Evolutionary conservation across 2,888 invertebrate species (phyloP).

Genomic region (Ophion ellenae): DNA sequence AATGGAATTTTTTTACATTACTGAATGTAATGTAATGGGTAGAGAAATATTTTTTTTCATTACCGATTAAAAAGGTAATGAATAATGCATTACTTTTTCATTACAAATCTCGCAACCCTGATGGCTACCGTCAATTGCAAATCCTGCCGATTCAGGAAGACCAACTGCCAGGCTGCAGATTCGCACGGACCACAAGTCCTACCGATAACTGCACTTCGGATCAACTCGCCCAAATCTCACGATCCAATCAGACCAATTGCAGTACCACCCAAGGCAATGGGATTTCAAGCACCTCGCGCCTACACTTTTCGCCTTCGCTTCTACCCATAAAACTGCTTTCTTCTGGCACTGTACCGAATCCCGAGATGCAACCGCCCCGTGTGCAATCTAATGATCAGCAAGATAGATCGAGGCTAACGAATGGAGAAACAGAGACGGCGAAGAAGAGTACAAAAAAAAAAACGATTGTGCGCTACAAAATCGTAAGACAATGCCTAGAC

Average conservation of each 20-base stretch:
- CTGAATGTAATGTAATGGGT: too few relatives aligned
- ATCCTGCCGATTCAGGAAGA: too few relatives aligned
- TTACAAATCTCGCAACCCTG: too few relatives aligned
- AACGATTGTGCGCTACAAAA: constrained; percentile 31
- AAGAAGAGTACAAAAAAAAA: constrained; percentile 12
- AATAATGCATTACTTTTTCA: too few relatives aligned
- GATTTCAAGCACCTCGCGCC: not conserved
- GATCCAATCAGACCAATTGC: constrained; percentile 1
- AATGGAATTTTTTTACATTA: too few relatives aligned
- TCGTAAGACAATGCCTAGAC: constrained; percentile 41
- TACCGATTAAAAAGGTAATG: too few relatives aligned
- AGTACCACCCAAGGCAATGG: constrained; percentile 13
- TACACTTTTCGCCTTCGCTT: not conserved
- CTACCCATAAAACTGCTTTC: not conserved
- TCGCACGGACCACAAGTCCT: too few relatives aligned
- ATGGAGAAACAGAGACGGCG: not conserved
- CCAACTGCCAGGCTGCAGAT: too few relatives aligned
- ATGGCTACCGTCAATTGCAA: too few relatives aligned
- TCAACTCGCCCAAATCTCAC: not conserved
- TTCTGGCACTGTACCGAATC: constrained; percentile 16
- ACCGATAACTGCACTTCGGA: not conserved
- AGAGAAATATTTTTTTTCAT: too few relatives aligned
- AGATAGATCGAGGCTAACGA: not conserved
- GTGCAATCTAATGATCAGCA: constrained; percentile 35
- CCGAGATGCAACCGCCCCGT: constrained; percentile 21